These are phyloP conservation scores for Sarotherodon lohbergeri DNA, from an alignment of 2,113 vertebrate genomes.

Conservation along the genomic window DNA sequence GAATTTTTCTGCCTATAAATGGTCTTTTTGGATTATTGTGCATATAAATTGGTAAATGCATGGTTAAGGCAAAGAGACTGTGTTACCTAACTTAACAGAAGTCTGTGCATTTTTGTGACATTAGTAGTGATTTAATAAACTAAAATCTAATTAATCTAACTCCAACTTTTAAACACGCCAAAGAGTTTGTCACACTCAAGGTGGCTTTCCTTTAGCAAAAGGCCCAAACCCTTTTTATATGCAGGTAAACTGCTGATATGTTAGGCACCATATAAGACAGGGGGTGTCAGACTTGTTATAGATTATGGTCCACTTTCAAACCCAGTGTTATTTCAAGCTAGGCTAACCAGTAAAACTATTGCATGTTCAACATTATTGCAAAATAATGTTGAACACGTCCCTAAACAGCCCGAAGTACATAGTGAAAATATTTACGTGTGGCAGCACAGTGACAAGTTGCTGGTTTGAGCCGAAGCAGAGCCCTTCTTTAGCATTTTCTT, in stretches of 20 bases:
- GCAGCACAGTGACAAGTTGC: neutral
- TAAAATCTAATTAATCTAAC: neutral
- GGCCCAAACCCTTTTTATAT: neutral
- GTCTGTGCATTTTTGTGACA: neutral
- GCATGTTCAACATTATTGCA: neutral
- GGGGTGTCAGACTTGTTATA: neutral
- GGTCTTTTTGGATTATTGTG: neutral
- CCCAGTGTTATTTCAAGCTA: neutral
- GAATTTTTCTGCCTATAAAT: neutral
- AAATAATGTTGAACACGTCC: neutral
- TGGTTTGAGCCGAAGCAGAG: neutral
- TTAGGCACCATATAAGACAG: neutral
- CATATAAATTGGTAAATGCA: neutral
- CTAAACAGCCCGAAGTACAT: neutral
- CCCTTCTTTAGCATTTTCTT: neutral
- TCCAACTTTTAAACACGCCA: neutral
- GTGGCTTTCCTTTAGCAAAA: neutral
- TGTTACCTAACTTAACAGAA: neutral
- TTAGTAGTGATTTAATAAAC: neutral
- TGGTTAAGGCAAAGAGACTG: fast-evolving
- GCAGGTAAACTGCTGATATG: neutral
- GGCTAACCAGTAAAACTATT: neutral
- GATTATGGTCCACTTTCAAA: neutral
- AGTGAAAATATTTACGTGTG: neutral
- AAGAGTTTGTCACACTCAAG: neutral